Conservation (phyloP, 2,888 invertebrate genomes). For the Diloba caeruleocephala region DNA sequence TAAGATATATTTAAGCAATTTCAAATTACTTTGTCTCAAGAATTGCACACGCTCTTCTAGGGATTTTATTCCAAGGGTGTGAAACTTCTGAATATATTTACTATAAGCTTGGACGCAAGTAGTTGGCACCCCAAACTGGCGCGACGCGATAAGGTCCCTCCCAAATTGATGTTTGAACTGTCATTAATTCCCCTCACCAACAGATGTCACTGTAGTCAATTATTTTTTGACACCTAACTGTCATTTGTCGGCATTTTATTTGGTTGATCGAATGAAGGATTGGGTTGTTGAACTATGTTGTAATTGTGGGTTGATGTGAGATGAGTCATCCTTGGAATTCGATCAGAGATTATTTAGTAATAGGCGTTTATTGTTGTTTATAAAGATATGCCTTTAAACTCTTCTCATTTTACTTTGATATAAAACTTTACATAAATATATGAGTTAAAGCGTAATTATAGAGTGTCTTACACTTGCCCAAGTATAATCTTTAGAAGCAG, state of each 20-base stretch:
- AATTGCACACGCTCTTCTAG: too few relatives aligned
- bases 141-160: slow-evolving; percentile 76
- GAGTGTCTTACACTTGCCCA: too few relatives aligned
- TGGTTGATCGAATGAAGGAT: slow-evolving; percentile 68
- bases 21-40: too few relatives aligned
- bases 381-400: too few relatives aligned
- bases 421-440: too few relatives aligned
- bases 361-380: slow-evolving; percentile 20
- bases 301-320: slow-evolving; percentile 41
- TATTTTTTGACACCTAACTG: slow-evolving; percentile 85
- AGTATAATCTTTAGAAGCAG: too few relatives aligned
- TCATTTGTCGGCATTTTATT: slow-evolving; percentile 81
- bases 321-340: slow-evolving; percentile 36
- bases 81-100: slow-evolving; percentile 23
- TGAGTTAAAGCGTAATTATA: too few relatives aligned
- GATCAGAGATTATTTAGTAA: slow-evolving; percentile 27
- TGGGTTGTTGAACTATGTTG: slow-evolving; percentile 59
- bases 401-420: too few relatives aligned
- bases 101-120: slow-evolving; percentile 55
- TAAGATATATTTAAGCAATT: too few relatives aligned
- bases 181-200: slow-evolving; percentile 82
- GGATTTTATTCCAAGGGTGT: background rate
- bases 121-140: slow-evolving; percentile 75
- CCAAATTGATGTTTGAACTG: slow-evolving; percentile 87
- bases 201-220: slow-evolving; percentile 85